Base-by-base conservation (phyloP, 2,797 vertebrate species). In the Rallus crepitans region DNA sequence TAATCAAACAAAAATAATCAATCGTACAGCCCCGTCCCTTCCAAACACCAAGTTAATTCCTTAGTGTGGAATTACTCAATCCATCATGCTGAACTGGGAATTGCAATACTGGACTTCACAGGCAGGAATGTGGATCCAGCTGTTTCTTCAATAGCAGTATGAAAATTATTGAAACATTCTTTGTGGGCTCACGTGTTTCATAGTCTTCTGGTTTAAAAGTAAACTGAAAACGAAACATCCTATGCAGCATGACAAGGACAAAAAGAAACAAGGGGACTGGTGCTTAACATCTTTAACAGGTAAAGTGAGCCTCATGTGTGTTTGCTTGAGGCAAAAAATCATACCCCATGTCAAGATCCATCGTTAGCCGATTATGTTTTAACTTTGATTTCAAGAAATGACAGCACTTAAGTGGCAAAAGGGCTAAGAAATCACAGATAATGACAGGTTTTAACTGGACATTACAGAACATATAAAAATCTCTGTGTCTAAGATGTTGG, bases 1-100 rank as follows among this genome's bases (percentile, higher is more conserved):
- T n/a, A 87, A 94, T 89, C 81, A 90, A 97, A 95, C 66, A 68
- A 94, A 95, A 96, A 86, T 80, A 96, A 97, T 95, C 93, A 94
- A 93, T 96, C 7, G 45, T 79, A 88, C 56, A 79, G 57, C 70
- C 42, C 61, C 30, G 47, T 75, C 63, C 79, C 64, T 87, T 97
- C 80, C 80, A 88, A 95, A 79, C 45, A 87, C 63, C 93, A 70
- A 90, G 63, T 72, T 90, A 94, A 96, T 90, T 95, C 89, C 80
- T 93, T 17, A 48, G 56, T 68, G 90, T 87, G 93, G 91, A 94
- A 95, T 94, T 90, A 94, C 59, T 52, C 70, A 94, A 94, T 96
- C 70, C 80, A 93, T 95, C 95, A 93, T 3, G 1, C 90, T 68
- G 85, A 92, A 88, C 60, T 87, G 91, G 94, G 88, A 95, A 90